Conservation (phyloP, 2,888 invertebrate species). For the Synanthedon tipuliformis region DNA sequence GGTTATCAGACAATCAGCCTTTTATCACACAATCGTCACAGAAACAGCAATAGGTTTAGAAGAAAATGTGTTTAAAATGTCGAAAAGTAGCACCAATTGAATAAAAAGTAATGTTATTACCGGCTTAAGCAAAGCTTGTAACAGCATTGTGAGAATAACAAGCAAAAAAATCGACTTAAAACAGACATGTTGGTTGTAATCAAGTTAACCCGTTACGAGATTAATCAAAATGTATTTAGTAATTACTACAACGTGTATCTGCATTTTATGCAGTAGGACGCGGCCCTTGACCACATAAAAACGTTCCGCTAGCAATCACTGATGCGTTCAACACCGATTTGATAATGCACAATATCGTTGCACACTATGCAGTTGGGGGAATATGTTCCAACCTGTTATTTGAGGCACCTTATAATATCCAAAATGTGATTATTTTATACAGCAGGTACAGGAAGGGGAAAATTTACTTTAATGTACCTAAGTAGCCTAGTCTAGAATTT, state of each 20-base stretch:
- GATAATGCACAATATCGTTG: conserved; percentile 42
- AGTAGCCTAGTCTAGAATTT: no score
- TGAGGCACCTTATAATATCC: conserved; percentile 1
- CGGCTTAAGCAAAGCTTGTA: no score
- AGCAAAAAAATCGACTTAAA: not conserved
- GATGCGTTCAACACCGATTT: conserved; percentile 45
- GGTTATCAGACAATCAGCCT: no score
- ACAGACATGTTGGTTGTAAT: not conserved
- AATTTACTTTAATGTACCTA: no score
- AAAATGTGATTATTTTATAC: no score
- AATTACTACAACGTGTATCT: not conserved
- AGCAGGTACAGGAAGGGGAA: no score
- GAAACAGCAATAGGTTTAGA: no score
- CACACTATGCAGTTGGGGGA: conserved; percentile 24
- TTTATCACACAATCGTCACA: no score
- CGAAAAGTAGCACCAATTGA: no score
- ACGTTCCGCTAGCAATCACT: conserved; percentile 37
- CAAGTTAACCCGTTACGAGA: not conserved
- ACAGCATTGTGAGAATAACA: no score
- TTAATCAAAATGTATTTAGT: not conserved
- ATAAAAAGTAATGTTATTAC: no score
- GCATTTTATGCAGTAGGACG: conserved; percentile 17
- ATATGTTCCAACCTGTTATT: conserved; percentile 37
- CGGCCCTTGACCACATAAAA: conserved; percentile 37
- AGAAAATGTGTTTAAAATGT: no score